These are phyloP conservation scores for Drosophila sp. DNA, from an alignment of 1,140 invertebrate species.

Conservation along the genomic window DNA sequence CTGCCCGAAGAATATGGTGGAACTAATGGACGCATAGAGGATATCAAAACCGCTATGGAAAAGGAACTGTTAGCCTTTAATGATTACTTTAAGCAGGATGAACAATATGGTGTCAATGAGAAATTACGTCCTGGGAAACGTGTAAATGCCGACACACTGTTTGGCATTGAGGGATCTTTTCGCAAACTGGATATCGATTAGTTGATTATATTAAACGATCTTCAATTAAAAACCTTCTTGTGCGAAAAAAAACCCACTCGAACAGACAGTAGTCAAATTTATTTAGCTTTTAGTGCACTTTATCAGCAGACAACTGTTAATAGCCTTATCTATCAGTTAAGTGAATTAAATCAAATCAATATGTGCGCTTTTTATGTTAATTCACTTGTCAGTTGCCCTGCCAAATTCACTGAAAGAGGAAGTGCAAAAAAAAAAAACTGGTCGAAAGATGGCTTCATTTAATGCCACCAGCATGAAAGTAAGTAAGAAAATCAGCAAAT, in stretches of 20 bases:
- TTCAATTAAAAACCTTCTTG: conserved; percentile 26
- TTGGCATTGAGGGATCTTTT: conserved; percentile 86
- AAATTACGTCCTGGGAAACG: conserved; percentile 83
- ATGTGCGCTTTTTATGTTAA: conserved; percentile 50
- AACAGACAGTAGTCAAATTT: conserved; percentile 17
- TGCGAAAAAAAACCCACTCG: background rate
- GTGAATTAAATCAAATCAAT: conserved; percentile 56
- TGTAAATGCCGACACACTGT: conserved; percentile 84
- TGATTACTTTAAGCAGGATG: conserved; percentile 84
- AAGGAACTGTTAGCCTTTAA: conserved; percentile 83
- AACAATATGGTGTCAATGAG: conserved; percentile 85
- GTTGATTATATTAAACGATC: conserved; percentile 11
- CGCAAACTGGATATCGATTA: conserved; percentile 82
- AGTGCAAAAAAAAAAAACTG: background rate
- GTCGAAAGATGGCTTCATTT: conserved; percentile 30
- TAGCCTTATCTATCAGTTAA: conserved; percentile 68
- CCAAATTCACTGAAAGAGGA: conserved; percentile 19
- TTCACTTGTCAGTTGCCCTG: conserved; percentile 37
- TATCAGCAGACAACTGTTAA: conserved; percentile 72
- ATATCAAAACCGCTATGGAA: conserved; percentile 84
- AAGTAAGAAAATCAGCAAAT: background rate
- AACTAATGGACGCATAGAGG: conserved; percentile 82
- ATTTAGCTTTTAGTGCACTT: conserved; percentile 55
- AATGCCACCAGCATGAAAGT: conserved; percentile 37
- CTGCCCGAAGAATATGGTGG: conserved; percentile 85